Evolutionary conservation across 92 coral and sea anemone species (phyloP), one percentile per base, ranked within the genome.

Genomic region (Siderastrea radians): DNA sequence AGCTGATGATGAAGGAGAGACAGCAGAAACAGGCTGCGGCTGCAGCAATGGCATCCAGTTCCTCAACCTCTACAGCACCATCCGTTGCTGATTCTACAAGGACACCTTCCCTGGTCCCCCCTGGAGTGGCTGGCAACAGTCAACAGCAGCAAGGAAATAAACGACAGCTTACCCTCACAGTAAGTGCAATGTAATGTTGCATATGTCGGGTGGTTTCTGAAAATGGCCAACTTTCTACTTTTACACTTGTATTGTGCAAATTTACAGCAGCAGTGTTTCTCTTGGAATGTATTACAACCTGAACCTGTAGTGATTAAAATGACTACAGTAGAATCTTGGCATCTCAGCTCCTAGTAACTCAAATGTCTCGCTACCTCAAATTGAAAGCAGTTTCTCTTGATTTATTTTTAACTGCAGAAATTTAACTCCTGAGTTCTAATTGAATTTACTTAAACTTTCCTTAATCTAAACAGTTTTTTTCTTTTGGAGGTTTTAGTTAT

Each of bases 111-210:
- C 16, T 85, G 7, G 77, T 71, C 3, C 50, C 83, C 26, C 44
- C 83, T 65, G 54, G 59, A 1, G 59, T 11, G 15, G 88, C 79
- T 67, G 87, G 72, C 17, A 66, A 49, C 67, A 85, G 74, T 15
- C 89, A 84, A 50, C 93, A 89, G 79, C 88, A 54, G 79, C 91
- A 90, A 51, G 90, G 84, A 48, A 92, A 92, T 26, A 95, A 94
- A 74, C 93, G 98, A 51, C 97, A 97, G 87, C 82, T 97, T 75
- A 94, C 98, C 1, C 90, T 97, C 8, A 93, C 99, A 79, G 99
- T 97, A 6, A 61, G 13, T 12, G 15, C 11, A 6, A 2, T 17
- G 46, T 14, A 15, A 9, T 53, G 57, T 26, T 26, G 38, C 38
- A 26, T 26, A 26, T 26, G 57, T 53, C 5, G 57, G 57, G 57